Evolutionary conservation across 2,888 invertebrate species (phyloP), one percentile per base, ranked within the genome.

Genomic region (Hanleya hanleyi): DNA sequence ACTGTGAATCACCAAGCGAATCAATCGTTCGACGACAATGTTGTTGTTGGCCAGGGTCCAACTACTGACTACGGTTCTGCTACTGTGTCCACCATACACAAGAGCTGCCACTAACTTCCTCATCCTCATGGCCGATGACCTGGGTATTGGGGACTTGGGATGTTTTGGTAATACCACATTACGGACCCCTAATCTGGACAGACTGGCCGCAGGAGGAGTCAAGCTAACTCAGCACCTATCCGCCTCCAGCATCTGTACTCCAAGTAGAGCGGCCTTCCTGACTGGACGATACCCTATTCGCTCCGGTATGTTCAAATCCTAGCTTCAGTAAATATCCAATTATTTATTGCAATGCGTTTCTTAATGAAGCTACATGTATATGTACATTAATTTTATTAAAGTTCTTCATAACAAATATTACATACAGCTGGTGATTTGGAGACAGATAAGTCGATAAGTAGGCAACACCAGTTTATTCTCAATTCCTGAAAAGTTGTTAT

Each of bases 61-160:
- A n/a, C n/a, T n/a, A n/a, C n/a, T n/a, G n/a, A n/a, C n/a, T n/a
- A n/a, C n/a, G n/a, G n/a, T n/a, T n/a, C n/a, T 41, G 41, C 9
- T 18, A 41, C 9, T 41, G 41, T 12, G 41, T 41, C 41, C 18
- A 18, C 9, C 41, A 18, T 12, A 12, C 9, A 12, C 41, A 9
- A 41, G 41, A 12, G 41, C 41, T 41, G 18, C 9, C 9, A 91
- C 92, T 1, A 92, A 92, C 83, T 88, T 92, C 62, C 74, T 92
- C 66, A 81, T 92, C 2, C 81, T 92, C 36, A 84, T 92, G 79
- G 92, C 92, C 4, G 92, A 92, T 83, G 92, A 92, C 81, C 83
- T 92, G 69, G 92, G 92, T 7, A 89, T 87, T 70, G 91, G 91
- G 2, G 91, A 92, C 77, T 73, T 92, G 22, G 90, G 91, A 26